phyloP scores from a whole-genome alignment of 2,888 invertebrate species.

The Meteorus colon region DNA sequence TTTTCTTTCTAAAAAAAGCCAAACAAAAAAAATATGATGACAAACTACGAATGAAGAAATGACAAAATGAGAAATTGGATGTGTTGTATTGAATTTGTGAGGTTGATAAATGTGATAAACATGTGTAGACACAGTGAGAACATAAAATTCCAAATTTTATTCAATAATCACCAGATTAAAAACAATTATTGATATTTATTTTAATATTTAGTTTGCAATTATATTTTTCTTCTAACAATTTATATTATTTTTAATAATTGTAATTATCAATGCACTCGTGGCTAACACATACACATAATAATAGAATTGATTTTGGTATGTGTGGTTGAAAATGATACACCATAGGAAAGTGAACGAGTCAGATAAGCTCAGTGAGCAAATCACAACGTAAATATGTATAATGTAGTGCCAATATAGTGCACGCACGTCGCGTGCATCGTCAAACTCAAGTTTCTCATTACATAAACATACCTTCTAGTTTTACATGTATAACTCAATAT shows the following conservation, averaged over 20 bases:
- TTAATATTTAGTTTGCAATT: no score
- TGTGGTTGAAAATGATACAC: background rate
- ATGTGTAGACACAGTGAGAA: background rate
- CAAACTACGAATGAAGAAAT: background rate
- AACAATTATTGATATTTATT: no score
- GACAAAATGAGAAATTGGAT: background rate
- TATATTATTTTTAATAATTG: no score
- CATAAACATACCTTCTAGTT: conserved; percentile 46
- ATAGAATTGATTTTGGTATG: conserved; percentile 7
- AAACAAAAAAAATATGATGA: background rate
- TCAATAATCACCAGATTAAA: no score
- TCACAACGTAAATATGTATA: conserved; percentile 24
- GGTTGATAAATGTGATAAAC: background rate
- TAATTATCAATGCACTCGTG: no score
- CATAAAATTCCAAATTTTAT: no score
- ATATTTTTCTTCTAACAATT: no score
- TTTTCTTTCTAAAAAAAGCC: background rate
- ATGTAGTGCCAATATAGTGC: background rate
- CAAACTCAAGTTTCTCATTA: conserved; percentile 49
- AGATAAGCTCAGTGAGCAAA: conserved; percentile 27
- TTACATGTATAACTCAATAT: background rate
- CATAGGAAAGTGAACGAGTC: background rate
- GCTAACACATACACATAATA: background rate
- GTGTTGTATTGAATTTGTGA: no score
- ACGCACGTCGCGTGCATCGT: conserved; percentile 50